These are phyloP conservation scores for Keiferia lycopersicella DNA, from an alignment of 2,888 invertebrate species.

Conservation along the genomic window DNA sequence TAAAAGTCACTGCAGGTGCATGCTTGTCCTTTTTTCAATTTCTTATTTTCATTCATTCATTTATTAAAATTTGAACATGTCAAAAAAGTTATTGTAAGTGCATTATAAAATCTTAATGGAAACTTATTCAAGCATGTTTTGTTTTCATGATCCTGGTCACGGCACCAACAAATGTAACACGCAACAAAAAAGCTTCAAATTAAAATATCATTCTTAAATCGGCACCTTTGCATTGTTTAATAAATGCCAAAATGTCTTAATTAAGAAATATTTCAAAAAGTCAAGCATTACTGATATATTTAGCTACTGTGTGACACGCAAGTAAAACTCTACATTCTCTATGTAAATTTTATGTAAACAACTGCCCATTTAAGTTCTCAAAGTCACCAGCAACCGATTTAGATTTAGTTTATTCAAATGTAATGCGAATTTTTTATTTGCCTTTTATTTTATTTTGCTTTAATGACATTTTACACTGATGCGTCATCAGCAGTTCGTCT, in stretches of 20 bases:
- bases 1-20: too few relatives aligned
- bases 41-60: too few relatives aligned
- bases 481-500: not conserved
- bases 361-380: slow-evolving; percentile 3
- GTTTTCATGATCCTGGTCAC: too few relatives aligned
- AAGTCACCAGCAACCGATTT: not conserved
- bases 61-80: too few relatives aligned
- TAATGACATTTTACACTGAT: not conserved
- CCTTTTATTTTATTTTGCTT: not conserved
- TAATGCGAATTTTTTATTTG: not conserved
- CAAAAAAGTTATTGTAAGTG: too few relatives aligned
- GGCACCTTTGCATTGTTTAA: not conserved
- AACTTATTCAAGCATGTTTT: too few relatives aligned
- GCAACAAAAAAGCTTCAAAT: too few relatives aligned
- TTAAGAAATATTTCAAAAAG: too few relatives aligned
- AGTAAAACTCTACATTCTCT: not conserved
- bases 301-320: not conserved
- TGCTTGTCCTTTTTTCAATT: too few relatives aligned
- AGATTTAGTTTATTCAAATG: not conserved
- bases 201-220: not conserved
- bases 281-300: too few relatives aligned
- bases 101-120: too few relatives aligned
- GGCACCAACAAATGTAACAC: too few relatives aligned
- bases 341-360: slow-evolving; percentile 12
- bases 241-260: not conserved